Evolutionary conservation across 2,797 vertebrate species (phyloP).

Genomic region (Fratercula arctica): DNA sequence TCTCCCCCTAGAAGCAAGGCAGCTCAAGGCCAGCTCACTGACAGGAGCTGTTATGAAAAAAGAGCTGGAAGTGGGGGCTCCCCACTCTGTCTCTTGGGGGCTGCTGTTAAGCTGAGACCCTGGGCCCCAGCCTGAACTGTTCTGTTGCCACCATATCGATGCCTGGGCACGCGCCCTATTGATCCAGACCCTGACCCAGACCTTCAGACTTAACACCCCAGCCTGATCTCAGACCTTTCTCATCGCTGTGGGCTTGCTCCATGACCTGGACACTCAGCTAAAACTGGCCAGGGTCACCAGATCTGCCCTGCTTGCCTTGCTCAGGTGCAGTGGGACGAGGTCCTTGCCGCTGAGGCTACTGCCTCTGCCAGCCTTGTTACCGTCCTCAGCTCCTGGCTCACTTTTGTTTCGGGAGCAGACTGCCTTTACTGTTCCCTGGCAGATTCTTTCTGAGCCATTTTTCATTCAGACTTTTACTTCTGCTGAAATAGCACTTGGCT

Average conservation of each 20-base stretch:
- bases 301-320: not conserved
- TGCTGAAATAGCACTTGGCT: not conserved
- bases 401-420: not conserved
- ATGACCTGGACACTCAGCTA: not conserved
- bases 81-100: not conserved
- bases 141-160: not conserved
- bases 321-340: not conserved
- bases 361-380: not conserved
- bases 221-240: not conserved
- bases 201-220: not conserved
- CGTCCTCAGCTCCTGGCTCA: not conserved
- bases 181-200: not conserved
- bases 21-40: not conserved
- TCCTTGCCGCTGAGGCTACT: accelerated
- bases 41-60: not conserved
- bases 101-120: not conserved
- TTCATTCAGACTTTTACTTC: not conserved
- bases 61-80: not conserved
- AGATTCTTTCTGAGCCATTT: not conserved
- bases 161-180: not conserved
- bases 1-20: not conserved
- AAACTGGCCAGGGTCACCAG: not conserved
- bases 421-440: not conserved
- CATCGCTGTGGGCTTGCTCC: not conserved
- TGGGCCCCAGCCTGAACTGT: not conserved